These are phyloP conservation scores for Zaprionus taronus DNA, from an alignment of 1,140 invertebrate species.

Conservation along the genomic window DNA sequence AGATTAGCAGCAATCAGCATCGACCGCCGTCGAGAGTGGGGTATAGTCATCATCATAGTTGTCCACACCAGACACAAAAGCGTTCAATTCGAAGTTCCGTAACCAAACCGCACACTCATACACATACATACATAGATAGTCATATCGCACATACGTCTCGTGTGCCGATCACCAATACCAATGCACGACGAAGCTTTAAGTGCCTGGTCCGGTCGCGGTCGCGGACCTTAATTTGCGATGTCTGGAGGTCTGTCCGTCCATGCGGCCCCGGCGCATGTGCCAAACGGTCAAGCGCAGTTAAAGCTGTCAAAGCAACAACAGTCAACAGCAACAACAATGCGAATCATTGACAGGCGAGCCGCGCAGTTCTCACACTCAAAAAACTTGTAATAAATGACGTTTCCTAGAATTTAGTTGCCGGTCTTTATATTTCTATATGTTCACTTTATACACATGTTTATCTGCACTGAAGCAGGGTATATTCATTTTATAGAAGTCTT, in stretches of 20 bases:
- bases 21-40: conserved; percentile 29
- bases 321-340: conserved; percentile 55
- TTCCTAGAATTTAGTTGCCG: conserved; percentile 70
- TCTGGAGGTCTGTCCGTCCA: conserved; percentile 49
- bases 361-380: conserved; percentile 72
- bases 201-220: conserved; percentile 66
- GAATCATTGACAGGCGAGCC: conserved; percentile 72
- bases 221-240: conserved; percentile 73
- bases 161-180: conserved; percentile 41
- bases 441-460: background rate
- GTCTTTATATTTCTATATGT: conserved; percentile 20
- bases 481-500: background rate
- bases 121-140: background rate
- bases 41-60: conserved; percentile 76
- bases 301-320: conserved; percentile 66
- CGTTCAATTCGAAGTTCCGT: conserved; percentile 70
- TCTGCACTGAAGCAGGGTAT: background rate
- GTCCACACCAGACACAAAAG: conserved; percentile 67
- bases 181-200: conserved; percentile 56
- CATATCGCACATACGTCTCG: conserved; percentile 25
- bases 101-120: conserved; percentile 60
- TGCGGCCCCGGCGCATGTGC: conserved; percentile 68
- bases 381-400: conserved; percentile 77
- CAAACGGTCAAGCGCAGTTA: conserved; percentile 79
- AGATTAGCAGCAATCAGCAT: conserved; percentile 80